phyloP scores from a whole-genome alignment of 2,888 invertebrate species.

The Ennomos quercinarius region DNA sequence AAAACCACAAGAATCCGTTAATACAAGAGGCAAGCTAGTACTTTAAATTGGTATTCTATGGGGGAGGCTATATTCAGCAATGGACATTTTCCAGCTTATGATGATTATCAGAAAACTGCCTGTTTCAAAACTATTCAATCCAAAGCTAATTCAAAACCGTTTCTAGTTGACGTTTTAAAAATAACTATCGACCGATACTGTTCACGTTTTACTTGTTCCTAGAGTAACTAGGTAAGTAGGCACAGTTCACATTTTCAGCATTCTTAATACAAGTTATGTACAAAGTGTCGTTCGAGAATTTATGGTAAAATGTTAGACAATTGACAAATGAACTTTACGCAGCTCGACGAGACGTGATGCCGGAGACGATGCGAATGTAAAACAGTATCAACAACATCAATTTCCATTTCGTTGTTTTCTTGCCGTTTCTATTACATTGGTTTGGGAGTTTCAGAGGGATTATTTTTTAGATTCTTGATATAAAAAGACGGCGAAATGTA shows the following conservation, averaged over 20 bases:
- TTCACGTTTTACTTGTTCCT: slow-evolving; percentile 42
- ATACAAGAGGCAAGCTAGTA: too few species aligned
- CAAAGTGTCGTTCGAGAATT: slow-evolving; percentile 59
- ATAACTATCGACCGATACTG: slow-evolving; percentile 33
- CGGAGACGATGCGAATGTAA: slow-evolving; percentile 68
- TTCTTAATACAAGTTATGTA: slow-evolving; percentile 52
- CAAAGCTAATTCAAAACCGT: slow-evolving; percentile 51
- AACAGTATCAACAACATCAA: slow-evolving; percentile 61
- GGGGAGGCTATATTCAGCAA: too few species aligned
- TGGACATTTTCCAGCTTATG: too few species aligned
- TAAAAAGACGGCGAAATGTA: slow-evolving; percentile 29
- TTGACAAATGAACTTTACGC: slow-evolving; percentile 75
- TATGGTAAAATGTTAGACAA: slow-evolving; percentile 61
- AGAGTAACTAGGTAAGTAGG: slow-evolving; percentile 22
- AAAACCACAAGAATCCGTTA: too few species aligned
- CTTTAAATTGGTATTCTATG: too few species aligned
- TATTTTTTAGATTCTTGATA: slow-evolving; percentile 34
- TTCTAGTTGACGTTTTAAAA: slow-evolving; percentile 45
- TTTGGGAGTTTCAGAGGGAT: slow-evolving; percentile 34
- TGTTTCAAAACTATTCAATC: slow-evolving; percentile 15
- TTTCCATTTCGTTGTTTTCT: slow-evolving; percentile 57
- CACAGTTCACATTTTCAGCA: slow-evolving; percentile 51
- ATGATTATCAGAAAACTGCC: too few species aligned
- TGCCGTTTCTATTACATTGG: slow-evolving; percentile 47
- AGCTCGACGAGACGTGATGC: slow-evolving; percentile 64